Conservation (phyloP, 2,888 invertebrate species). For the Syrista parreyssii region DNA sequence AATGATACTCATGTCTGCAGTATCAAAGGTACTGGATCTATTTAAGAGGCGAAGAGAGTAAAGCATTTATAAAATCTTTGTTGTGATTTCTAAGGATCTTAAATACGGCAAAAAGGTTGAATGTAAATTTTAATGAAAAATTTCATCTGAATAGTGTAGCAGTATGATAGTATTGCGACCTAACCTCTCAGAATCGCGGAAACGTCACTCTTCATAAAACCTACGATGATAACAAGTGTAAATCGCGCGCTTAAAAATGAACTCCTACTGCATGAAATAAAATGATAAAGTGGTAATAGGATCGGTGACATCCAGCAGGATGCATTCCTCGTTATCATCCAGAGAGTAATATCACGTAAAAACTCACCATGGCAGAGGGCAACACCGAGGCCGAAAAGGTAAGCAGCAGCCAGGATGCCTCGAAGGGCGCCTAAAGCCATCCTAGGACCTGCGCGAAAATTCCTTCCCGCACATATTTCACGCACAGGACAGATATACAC, state of each 20-base stretch:
- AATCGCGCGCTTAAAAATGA: not conserved
- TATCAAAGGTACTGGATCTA: not conserved
- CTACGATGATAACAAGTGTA: not conserved
- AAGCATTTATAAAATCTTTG: not conserved
- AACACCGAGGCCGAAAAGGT: constrained; percentile 41
- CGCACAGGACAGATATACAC: not conserved
- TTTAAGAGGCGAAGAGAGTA: not conserved
- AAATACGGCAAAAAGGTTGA: not conserved
- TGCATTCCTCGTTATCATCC: not conserved
- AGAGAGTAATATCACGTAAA: not conserved
- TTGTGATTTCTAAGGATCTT: not conserved
- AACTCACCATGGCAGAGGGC: constrained; percentile 33
- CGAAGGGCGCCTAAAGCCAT: constrained; percentile 46
- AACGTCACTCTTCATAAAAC: not conserved
- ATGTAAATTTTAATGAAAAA: not conserved
- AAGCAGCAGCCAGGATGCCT: constrained; percentile 42
- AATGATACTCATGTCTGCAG: not conserved
- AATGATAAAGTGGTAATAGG: not conserved
- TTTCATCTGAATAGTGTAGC: not conserved
- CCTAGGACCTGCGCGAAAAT: constrained; percentile 27
- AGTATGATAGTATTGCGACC: not conserved
- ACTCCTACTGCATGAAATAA: not conserved
- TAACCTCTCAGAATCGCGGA: not conserved
- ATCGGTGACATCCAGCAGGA: not conserved
- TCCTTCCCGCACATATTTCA: not conserved